Base-by-base conservation (phyloP, 2,888 invertebrate species). In the Phalangium opilio region DNA sequence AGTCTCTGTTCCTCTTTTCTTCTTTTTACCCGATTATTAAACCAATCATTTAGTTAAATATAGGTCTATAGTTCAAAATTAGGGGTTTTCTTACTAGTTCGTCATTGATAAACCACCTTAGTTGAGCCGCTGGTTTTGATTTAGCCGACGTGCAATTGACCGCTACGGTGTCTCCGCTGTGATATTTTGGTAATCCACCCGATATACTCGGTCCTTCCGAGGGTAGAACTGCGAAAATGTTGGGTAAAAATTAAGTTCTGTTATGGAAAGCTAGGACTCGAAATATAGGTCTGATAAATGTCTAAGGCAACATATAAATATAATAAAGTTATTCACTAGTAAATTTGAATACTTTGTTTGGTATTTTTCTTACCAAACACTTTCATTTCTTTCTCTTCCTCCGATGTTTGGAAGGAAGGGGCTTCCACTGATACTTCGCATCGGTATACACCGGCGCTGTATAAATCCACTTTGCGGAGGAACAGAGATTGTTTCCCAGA, bases 391-490 rank as follows among this genome's bases (percentile, higher is more conserved):
- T 53, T 55, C 41, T 55, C 55, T 3, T 48, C 55, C 42, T 54
- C 57, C 0, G 54, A 54, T 5, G 57, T 57, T 34, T 53, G 51
- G 34, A 57, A 57, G 36, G 50, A 52, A 4, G 57, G 57, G 2
- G 57, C 57, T 46, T 57, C 57, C 2, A 55, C 57, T 1, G 55
- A 55, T 8, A 57, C 55, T 48, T 57, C 56, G 19, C 55, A 55
- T 19, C 55, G 21, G 17, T 56, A 54, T 50, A 78, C 71, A 36
- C 82, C 82, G 39, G 79, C 76, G 50, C 79, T 79, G 64, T 76
- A 74, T 59, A 81, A 67, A 55, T 75, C 75, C 48, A 81, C 79
- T n/a, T 77, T 75, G 49, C 73, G 71, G 59, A 83, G 68, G 44
- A 76, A 74, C 54, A 80, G 74, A 55, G 75, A 73, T 44, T 73